phyloP scores from a whole-genome alignment of 2,888 invertebrate genomes.

The Chromoteleia sp. region DNA sequence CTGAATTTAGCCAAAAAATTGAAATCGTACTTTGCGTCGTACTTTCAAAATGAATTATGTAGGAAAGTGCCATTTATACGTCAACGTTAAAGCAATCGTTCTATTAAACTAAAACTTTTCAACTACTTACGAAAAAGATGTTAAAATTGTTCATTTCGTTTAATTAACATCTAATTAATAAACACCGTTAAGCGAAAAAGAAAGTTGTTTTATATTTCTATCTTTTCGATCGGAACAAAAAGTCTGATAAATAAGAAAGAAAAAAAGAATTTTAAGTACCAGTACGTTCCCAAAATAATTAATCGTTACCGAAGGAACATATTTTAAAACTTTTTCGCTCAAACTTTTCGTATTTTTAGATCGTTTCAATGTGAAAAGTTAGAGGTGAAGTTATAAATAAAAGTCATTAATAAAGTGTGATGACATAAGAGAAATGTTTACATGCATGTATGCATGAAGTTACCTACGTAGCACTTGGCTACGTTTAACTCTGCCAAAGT shows the following conservation, averaged over 20 bases:
- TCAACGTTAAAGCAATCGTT: too few relatives aligned
- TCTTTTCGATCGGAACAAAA: too few relatives aligned
- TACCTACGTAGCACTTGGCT: slow-evolving; percentile 39
- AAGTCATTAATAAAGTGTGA: slow-evolving; percentile 55
- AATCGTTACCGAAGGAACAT: neutral
- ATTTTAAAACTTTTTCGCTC: slow-evolving; percentile 28
- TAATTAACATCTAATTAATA: too few relatives aligned
- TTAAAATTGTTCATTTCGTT: too few relatives aligned
- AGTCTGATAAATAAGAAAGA: neutral
- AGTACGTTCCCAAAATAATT: neutral
- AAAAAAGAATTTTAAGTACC: too few relatives aligned
- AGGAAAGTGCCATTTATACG: neutral
- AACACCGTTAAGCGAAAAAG: too few relatives aligned
- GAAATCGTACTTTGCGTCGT: neutral
- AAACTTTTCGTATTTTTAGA: slow-evolving; percentile 39
- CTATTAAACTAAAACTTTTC: too few relatives aligned
- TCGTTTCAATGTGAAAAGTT: slow-evolving; percentile 33
- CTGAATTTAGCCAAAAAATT: slow-evolving; percentile 17
- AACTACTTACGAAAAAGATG: too few relatives aligned
- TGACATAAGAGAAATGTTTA: slow-evolving; percentile 61
- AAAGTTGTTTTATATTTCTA: too few relatives aligned
- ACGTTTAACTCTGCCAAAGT: slow-evolving; percentile 51
- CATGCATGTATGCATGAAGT: slow-evolving; percentile 31
- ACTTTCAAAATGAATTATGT: neutral
- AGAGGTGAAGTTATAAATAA: slow-evolving; percentile 60